phyloP scores from a whole-genome alignment of 2,113 vertebrate genomes.

The Glaucomys volans region DNA sequence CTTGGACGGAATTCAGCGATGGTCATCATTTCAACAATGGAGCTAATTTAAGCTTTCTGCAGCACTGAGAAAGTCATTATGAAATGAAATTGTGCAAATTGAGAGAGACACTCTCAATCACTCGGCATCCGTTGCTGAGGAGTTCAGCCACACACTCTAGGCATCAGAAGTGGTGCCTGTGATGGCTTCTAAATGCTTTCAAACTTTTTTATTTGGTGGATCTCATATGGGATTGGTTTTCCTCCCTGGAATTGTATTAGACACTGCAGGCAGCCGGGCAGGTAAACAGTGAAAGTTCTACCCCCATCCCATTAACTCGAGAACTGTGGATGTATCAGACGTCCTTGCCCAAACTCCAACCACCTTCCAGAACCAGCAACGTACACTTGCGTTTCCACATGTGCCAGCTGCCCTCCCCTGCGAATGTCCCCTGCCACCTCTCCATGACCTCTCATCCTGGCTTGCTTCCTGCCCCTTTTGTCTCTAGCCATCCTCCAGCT shows the following conservation, averaged over 20 bases:
- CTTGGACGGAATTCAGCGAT: constrained; percentile 38
- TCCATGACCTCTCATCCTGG: not conserved
- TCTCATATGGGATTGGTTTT: not conserved
- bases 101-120: not conserved
- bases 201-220: not conserved
- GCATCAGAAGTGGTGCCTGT: not conserved
- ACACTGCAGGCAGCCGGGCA: not conserved
- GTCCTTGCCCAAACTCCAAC: not conserved
- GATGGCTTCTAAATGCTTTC: not conserved
- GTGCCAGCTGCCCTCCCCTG: not conserved
- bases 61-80: not conserved
- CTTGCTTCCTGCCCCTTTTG: constrained; percentile 63
- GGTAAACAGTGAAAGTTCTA: not conserved
- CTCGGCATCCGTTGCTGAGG: not conserved
- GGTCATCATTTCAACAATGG: constrained; percentile 65
- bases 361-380: not conserved
- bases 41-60: constrained; percentile 58
- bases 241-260: not conserved
- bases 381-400: not conserved
- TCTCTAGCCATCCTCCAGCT: constrained; percentile 85
- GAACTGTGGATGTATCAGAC: not conserved
- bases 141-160: not conserved
- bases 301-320: not conserved
- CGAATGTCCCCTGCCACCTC: not conserved
- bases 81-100: not conserved